phyloP scores from a whole-genome alignment of 2,888 invertebrate genomes.

The Epistrophe grossulariae region DNA sequence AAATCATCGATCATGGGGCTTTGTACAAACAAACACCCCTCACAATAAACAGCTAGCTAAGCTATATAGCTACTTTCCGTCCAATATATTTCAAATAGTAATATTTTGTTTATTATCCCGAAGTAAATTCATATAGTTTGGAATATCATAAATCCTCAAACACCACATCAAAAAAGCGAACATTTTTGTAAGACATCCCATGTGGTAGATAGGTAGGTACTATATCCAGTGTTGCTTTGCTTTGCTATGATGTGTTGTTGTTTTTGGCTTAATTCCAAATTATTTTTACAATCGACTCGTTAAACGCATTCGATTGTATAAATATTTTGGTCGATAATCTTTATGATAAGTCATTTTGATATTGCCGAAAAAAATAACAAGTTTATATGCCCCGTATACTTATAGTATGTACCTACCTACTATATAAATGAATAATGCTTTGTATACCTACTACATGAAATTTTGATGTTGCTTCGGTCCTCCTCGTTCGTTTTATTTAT shows the following conservation, averaged over 20 bases:
- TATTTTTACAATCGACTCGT: constrained; percentile 69
- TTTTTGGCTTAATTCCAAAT: constrained; percentile 55
- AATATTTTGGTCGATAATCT: constrained; percentile 63
- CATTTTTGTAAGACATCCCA: constrained; percentile 50
- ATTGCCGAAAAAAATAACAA: constrained; percentile 36
- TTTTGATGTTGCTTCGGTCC: neutral
- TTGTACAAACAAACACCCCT: constrained; percentile 58
- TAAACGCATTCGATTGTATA: constrained; percentile 62
- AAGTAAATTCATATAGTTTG: constrained; percentile 58
- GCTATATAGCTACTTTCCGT: neutral
- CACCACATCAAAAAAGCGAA: constrained; percentile 62
- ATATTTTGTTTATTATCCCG: constrained; percentile 66
- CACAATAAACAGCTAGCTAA: constrained; percentile 10
- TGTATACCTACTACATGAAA: neutral
- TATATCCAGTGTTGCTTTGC: neutral
- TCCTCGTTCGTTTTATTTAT: neutral
- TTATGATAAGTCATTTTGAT: constrained; percentile 59
- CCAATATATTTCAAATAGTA: constrained; percentile 24
- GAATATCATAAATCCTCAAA: constrained; percentile 69
- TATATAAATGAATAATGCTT: neutral
- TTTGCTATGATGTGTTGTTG: constrained; percentile 29
- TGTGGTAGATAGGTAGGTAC: constrained; percentile 19
- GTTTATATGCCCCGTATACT: neutral
- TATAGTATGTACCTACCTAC: too few relatives aligned
- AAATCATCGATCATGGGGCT: constrained; percentile 56